Conservation (phyloP, 2,888 invertebrate species). For the Nyleta sp. region DNA sequence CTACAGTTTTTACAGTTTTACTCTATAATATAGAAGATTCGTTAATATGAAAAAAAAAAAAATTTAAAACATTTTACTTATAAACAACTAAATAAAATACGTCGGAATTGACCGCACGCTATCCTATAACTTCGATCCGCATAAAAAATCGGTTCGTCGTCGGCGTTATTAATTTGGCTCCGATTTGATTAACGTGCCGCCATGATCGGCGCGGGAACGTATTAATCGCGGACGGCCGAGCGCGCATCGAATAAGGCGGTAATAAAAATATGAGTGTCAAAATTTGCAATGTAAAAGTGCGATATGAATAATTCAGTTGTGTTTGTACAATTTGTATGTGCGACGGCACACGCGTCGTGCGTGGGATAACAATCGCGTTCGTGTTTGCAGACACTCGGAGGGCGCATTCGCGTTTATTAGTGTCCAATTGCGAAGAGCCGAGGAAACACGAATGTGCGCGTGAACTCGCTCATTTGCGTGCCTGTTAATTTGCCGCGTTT, state of each 20-base stretch:
- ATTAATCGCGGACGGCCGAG: slow-evolving; percentile 30
- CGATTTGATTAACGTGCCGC: slow-evolving; percentile 32
- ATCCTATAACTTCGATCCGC: no score
- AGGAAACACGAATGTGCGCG: slow-evolving; percentile 76
- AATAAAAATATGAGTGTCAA: slow-evolving; percentile 57
- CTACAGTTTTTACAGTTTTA: no score
- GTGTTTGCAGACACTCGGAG: slow-evolving; percentile 71
- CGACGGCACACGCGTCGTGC: slow-evolving; percentile 57
- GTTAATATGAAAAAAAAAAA: no score
- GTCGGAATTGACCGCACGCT: no score
- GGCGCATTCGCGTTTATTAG: slow-evolving; percentile 77
- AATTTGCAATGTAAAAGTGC: slow-evolving; percentile 64
- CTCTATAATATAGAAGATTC: no score
- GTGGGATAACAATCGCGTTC: slow-evolving; percentile 64
- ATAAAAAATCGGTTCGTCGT: no score
- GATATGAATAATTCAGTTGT: slow-evolving; percentile 61
- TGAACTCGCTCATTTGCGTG: slow-evolving; percentile 81
- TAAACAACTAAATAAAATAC: no score
- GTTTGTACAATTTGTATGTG: slow-evolving; percentile 63
- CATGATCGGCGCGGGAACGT: background rate
- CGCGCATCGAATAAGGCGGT: slow-evolving; percentile 29
- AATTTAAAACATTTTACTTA: no score
- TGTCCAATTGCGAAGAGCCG: slow-evolving; percentile 78
- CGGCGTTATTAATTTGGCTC: slow-evolving; percentile 22
- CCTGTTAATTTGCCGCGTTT: slow-evolving; percentile 79